These are phyloP conservation scores for Lacanobia wlatinum DNA, from an alignment of 2,888 invertebrate species.

Conservation along the genomic window DNA sequence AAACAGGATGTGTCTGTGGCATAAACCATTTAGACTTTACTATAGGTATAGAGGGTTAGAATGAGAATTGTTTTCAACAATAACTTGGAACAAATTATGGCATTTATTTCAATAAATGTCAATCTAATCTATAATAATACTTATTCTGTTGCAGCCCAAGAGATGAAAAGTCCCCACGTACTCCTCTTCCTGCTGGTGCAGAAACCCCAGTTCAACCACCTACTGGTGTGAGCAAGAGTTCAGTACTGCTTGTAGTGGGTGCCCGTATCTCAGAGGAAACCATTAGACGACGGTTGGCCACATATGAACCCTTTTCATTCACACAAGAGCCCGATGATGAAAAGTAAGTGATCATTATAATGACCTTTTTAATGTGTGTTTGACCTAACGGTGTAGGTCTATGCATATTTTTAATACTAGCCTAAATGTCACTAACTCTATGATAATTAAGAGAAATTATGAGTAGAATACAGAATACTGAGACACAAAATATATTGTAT, in stretches of 20 bases:
- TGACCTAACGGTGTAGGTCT: too few relatives aligned
- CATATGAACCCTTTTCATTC: constrained; percentile 86
- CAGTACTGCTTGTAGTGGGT: constrained; percentile 81
- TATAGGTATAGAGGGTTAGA: neutral
- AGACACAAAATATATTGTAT: too few relatives aligned
- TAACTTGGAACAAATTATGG: neutral
- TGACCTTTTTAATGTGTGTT: too few relatives aligned
- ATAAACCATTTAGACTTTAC: neutral
- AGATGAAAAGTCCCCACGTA: constrained; percentile 79
- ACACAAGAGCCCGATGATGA: constrained; percentile 84
- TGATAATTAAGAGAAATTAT: too few relatives aligned
- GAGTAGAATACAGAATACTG: too few relatives aligned
- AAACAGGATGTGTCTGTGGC: too few relatives aligned
- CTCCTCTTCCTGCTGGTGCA: constrained; percentile 64
- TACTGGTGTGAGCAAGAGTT: constrained; percentile 68
- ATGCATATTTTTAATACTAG: too few relatives aligned
- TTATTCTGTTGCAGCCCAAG: constrained; percentile 65
- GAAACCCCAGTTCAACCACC: constrained; percentile 72
- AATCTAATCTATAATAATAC: neutral
- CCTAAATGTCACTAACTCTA: too few relatives aligned
- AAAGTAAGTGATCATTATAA: constrained; percentile 74
- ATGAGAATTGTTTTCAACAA: too few relatives aligned
- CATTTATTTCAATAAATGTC: neutral
- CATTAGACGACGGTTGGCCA: constrained; percentile 81
- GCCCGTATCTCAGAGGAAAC: constrained; percentile 85